Conservation (phyloP, 2,888 invertebrate genomes). For the Nomada ruficornis region DNA sequence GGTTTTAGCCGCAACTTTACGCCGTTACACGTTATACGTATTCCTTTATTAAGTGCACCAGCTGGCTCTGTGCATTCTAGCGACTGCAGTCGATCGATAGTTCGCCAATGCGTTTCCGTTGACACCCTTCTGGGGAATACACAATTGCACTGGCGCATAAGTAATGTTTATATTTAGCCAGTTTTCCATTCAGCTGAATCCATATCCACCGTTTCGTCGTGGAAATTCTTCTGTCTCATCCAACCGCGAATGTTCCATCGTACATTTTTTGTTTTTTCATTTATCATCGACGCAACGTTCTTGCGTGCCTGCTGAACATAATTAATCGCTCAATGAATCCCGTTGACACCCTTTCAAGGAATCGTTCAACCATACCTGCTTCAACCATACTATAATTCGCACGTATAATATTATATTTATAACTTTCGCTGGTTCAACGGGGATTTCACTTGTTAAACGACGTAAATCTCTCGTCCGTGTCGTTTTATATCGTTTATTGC, state of each 20-base stretch:
- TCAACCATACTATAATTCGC: background rate
- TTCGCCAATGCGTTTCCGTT: constrained; percentile 64
- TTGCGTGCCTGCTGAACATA: background rate
- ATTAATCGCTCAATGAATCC: constrained; percentile 16
- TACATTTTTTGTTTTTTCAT: background rate
- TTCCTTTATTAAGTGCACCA: constrained; percentile 53
- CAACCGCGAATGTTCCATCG: background rate
- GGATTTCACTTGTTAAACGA: constrained; percentile 49
- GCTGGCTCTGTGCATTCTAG: constrained; percentile 58
- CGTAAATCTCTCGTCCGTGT: constrained; percentile 36
- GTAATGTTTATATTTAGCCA: constrained; percentile 53
- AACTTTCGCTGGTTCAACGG: constrained; percentile 39
- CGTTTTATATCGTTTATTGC: constrained; percentile 20
- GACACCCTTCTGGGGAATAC: constrained; percentile 56
- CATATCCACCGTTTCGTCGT: background rate
- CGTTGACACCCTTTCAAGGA: constrained; percentile 1
- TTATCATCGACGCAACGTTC: background rate
- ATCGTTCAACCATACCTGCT: background rate
- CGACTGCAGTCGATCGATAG: constrained; percentile 58
- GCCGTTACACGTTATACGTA: constrained; percentile 11
- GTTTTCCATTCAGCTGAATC: constrained; percentile 3
- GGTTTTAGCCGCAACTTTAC: constrained; percentile 45
- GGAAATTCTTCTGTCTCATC: background rate
- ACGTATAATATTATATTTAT: background rate
- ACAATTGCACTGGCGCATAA: constrained; percentile 32